Conservation (phyloP, 37 sponge, comb jelly and placozoan genomes). For the Cliona cf. orientalis region DNA sequence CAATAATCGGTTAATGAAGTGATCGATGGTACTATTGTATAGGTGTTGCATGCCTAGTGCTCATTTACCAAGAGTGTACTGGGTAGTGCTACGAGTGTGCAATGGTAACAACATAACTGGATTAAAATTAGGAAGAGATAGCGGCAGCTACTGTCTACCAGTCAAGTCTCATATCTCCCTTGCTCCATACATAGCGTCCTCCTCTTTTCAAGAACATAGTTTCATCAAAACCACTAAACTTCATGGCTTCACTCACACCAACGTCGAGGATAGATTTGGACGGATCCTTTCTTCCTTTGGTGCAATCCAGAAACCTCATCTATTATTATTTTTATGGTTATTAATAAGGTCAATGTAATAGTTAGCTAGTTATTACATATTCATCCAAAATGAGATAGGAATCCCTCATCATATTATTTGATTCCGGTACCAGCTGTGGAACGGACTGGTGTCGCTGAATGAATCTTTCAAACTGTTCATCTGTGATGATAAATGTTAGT, state of each 20-base stretch:
- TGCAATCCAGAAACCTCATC: constrained; percentile 81
- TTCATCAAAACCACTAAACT: constrained; percentile 81
- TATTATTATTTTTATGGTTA: constrained; percentile 6
- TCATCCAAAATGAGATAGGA: constrained; percentile 83
- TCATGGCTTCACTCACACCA: constrained; percentile 68
- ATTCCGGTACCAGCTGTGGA: constrained; percentile 70
- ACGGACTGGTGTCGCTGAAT: constrained; percentile 49
- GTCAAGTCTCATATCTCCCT: constrained; percentile 61
- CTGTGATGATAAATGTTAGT: constrained; percentile 54
- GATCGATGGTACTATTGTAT: too few species aligned
- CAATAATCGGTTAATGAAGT: too few species aligned
- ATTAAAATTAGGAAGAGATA: too few species aligned
- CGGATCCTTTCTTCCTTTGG: constrained; percentile 74
- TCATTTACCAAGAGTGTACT: too few species aligned
- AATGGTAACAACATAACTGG: too few species aligned
- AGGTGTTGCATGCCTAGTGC: too few species aligned
- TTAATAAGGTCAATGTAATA: neutral
- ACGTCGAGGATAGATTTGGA: constrained; percentile 80
- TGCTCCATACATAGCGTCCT: constrained; percentile 71
- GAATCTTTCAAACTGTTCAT: constrained; percentile 71
- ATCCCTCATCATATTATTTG: constrained; percentile 68
- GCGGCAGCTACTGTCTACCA: too few species aligned
- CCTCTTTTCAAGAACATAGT: constrained; percentile 72
- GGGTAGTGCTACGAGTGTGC: too few species aligned
- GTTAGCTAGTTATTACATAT: constrained; percentile 71